Base-by-base conservation (phyloP, 2,113 vertebrate genomes). In the Cryptotis parvus region DNA sequence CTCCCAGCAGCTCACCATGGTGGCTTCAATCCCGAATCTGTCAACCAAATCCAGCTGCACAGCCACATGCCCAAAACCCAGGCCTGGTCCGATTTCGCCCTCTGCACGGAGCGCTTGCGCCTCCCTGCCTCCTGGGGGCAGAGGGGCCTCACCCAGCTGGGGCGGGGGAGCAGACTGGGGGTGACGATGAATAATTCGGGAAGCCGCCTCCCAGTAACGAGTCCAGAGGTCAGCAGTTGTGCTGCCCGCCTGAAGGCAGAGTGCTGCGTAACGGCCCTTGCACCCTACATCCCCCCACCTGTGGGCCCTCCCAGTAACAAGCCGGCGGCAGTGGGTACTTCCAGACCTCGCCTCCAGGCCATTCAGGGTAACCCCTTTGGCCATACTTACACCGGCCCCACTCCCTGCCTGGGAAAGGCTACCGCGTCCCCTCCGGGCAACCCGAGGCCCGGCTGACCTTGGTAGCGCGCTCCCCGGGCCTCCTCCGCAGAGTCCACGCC, bases 361-460 rank as follows among this genome's bases (percentile, higher is more conserved):
- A 49, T 20, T 49, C 73, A 12, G 5, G 49, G n/a, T n/a, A 18
- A 9, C 43, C 26, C 68, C 9, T 18, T 18, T 22, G 58, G 52
- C 9, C 11, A 27, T 8, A 27, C 20, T 6, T 27, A 65, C 22
- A 10, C 63, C 63, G n/a, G 11, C 27, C 63, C 27, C 63, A 8
- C 9, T 26, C 58, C 58, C 58, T 22, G 5, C 58, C 58, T 18
- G 24, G 58, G 58, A 8, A 6, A 14, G 58, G 8, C 5, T 8
- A 6, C 27, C 26, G 24, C 0, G 12, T 0, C 22, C 29, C n/a
- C 29, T 7, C 16, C 9, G 11, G 65, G 65, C 12, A n/a, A 31
- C 63, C 63, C 24, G 27, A 1, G 20, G 9, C 63, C 63, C 63
- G 63, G 26, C 97, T 96, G 82, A 97, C 96, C 97, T 96, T 91